Evolutionary conservation across 2,113 vertebrate species (phyloP), one percentile per base, ranked within the genome.

Genomic region (Hydrochoerus hydrochaeris): DNA sequence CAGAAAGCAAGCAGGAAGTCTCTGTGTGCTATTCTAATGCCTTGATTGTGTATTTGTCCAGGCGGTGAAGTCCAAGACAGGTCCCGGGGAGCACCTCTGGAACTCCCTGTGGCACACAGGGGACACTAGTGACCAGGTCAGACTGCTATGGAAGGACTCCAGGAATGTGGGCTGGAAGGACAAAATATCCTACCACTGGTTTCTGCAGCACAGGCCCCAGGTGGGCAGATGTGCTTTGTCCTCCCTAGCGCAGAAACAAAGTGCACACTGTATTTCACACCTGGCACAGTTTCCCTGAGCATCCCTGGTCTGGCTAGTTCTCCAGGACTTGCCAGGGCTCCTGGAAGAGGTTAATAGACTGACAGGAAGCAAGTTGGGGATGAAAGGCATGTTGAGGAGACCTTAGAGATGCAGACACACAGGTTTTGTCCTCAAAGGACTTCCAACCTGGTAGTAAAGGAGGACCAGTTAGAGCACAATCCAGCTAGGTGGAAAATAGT

Each of bases 71-170:
- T 99, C 99, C 26, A 99, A 99, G 95, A 99, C 99, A 0, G 99
- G 99, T 10, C 99, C 99, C 0, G 99, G 99, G 0, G 99, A 99
- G 97, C 99, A 99, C 94, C 98, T 99, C 93, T 99, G 99, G 92
- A 99, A 99, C 96, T 99, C 99, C 11, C 99, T 99, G 4, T 99
- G 99, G 99, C 99, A 99, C 97, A 99, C 99, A 0, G 99, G 99
- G 54, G 99, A 99, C 98, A 99, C 99, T 78, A 97, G 91, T 0
- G 99, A 99, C 81, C 99, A 99, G 98, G 99, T 99, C 88, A 98
- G 99, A 83, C 99, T 99, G 96, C 98, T 99, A 75, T 99, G 99
- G 99, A 99, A 99, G 98, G 99, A 99, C 96, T 99, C 99, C 19
- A 99, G 99, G 95, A 99, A 99, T 0, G 99, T 99, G 7, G 99